Conservation (phyloP, 2,888 invertebrate species). For the Muscina levida region DNA sequence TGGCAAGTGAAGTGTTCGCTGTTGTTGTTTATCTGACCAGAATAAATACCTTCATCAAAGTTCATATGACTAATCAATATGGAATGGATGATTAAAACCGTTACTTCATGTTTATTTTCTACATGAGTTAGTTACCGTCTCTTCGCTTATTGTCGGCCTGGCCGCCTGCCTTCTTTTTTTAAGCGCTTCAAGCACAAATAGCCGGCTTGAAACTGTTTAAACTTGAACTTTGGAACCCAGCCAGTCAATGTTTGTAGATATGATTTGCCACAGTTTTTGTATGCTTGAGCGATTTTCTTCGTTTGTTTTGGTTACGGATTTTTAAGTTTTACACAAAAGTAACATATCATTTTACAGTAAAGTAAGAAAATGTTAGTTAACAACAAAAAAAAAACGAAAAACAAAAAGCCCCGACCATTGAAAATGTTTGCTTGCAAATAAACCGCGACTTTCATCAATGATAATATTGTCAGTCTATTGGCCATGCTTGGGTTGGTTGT, state of each 20-base stretch:
- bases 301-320: constrained; percentile 41
- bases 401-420: constrained; percentile 16
- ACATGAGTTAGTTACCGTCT: constrained; percentile 20
- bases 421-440: constrained; percentile 4
- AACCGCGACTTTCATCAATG: constrained; percentile 75
- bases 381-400: neutral
- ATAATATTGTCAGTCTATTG: constrained; percentile 65
- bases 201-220: constrained; percentile 6
- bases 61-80: constrained; percentile 73
- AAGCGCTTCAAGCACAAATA: constrained; percentile 7
- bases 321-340: constrained; percentile 25
- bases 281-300: neutral
- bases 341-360: neutral
- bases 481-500: neutral
- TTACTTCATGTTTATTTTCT: constrained; percentile 51
- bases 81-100: constrained; percentile 69
- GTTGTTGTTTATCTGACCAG: no score
- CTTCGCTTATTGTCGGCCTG: constrained; percentile 36
- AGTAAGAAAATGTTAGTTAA: no score
- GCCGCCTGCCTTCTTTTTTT: constrained; percentile 62
- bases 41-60: constrained; percentile 3
- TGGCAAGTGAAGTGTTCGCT: no score
- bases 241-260: constrained; percentile 52
- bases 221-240: constrained; percentile 59
- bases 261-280: constrained; percentile 59